Evolutionary conservation across 2,113 vertebrate species (phyloP).

Genomic region (Nesospiza acunhae): DNA sequence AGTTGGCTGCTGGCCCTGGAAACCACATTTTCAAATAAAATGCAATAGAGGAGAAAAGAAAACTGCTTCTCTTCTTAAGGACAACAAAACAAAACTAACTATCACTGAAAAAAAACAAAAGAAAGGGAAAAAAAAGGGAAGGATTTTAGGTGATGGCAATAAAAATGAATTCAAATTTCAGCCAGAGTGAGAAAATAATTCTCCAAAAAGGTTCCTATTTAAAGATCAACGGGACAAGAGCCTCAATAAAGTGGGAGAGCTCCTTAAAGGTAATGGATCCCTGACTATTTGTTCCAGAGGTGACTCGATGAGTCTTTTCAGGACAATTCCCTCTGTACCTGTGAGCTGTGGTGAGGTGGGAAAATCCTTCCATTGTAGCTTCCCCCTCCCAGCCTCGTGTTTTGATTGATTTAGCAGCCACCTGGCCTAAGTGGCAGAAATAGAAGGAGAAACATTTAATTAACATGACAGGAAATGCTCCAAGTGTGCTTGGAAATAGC

Average conservation of each 20-base stretch:
- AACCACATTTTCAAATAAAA: conserved; percentile 63
- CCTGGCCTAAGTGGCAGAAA: background rate
- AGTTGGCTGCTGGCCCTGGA: conserved; percentile 41
- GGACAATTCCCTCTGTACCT: background rate
- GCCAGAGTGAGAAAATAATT: background rate
- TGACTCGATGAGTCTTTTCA: background rate
- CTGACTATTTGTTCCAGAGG: background rate
- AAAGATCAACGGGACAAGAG: background rate
- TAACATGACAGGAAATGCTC: conserved; percentile 29
- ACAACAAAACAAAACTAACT: conserved; percentile 25
- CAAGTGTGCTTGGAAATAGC: conserved; percentile 9
- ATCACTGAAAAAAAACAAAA: background rate
- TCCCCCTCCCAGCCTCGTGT: background rate
- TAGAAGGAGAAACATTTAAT: conserved; percentile 2
- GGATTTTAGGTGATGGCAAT: background rate
- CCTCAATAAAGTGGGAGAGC: background rate
- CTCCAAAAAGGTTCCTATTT: background rate
- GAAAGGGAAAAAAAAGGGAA: background rate
- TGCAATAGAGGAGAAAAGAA: conserved; percentile 18
- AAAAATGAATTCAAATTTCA: conserved; percentile 17
- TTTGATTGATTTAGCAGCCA: conserved; percentile 11
- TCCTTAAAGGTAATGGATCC: background rate
- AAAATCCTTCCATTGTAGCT: background rate
- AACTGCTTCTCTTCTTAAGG: conserved; percentile 11
- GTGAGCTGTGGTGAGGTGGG: background rate